phyloP scores from a whole-genome alignment of 2,113 vertebrate genomes.

The Mus pahari region DNA sequence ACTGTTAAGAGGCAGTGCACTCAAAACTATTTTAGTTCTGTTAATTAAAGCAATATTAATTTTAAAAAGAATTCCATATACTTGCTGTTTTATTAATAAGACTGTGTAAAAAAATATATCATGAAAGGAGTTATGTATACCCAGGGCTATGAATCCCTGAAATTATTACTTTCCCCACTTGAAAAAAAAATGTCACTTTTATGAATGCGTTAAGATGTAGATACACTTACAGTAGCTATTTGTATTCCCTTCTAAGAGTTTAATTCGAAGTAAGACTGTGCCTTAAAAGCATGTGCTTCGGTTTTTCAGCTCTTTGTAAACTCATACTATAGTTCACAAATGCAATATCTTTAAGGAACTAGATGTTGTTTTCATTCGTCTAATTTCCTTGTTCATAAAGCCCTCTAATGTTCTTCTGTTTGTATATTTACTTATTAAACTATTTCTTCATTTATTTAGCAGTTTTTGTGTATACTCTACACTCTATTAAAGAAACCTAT shows the following conservation, averaged over 20 bases:
- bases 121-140: constrained; percentile 60
- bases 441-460: neutral
- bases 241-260: constrained; percentile 43
- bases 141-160: constrained; percentile 63
- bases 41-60: constrained; percentile 66
- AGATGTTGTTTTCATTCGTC: constrained; percentile 13
- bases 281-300: constrained; percentile 63
- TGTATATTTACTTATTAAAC: neutral
- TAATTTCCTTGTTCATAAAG: neutral
- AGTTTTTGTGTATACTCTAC: neutral
- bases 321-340: constrained; percentile 17
- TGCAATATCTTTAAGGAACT: constrained; percentile 23
- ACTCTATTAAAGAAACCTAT: neutral
- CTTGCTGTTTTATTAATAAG: constrained; percentile 70
- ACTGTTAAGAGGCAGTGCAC: constrained; percentile 31
- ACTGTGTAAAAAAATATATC: constrained; percentile 39
- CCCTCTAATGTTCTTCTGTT: neutral
- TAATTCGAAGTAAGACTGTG: constrained; percentile 45
- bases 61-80: constrained; percentile 43
- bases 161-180: constrained; percentile 56
- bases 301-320: constrained; percentile 56
- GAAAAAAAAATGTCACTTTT: constrained; percentile 64
- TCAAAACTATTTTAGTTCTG: constrained; percentile 31
- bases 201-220: constrained; percentile 65
- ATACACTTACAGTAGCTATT: constrained; percentile 62